Conservation (phyloP, 1,140 invertebrate genomes). For the Drosophila arawakana region DNA sequence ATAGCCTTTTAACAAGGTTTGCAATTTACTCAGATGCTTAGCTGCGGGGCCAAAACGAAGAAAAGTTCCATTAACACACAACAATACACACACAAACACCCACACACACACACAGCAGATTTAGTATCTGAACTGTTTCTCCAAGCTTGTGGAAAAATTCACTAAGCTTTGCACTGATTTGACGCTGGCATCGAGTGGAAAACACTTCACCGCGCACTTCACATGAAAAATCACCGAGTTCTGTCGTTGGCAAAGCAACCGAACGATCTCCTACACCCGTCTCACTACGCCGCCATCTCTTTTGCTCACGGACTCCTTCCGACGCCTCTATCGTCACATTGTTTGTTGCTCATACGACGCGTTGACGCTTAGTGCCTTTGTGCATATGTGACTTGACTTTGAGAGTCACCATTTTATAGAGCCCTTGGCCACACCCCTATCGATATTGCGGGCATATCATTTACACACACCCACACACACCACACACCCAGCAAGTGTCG, state of each 20-base stretch:
- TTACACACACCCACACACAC: conserved; percentile 11
- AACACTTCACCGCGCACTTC: conserved; percentile 74
- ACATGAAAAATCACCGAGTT: conserved; percentile 74
- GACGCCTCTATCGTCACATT: conserved; percentile 20
- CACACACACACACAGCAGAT: conserved; percentile 33
- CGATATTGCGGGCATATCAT: conserved; percentile 23
- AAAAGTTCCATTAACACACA: conserved; percentile 73
- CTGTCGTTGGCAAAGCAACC: conserved; percentile 49
- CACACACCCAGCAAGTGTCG: conserved; percentile 1
- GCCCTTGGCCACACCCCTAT: conserved; percentile 23
- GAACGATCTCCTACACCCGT: background rate
- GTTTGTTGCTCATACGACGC: conserved; percentile 47
- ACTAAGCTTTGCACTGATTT: conserved; percentile 74
- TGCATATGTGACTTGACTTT: conserved; percentile 28
- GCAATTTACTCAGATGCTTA: conserved; percentile 27
- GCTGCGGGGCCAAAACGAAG: conserved; percentile 22
- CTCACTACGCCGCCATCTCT: background rate
- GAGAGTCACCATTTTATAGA: conserved; percentile 43
- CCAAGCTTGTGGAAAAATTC: conserved; percentile 52
- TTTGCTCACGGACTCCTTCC: background rate
- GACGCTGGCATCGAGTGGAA: conserved; percentile 55
- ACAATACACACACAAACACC: conserved; percentile 11
- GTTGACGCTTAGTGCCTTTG: conserved; percentile 35
- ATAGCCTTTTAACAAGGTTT: conserved; percentile 28
- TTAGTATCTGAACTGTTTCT: conserved; percentile 36